Conservation (phyloP, 2,888 invertebrate species). For the Leucophora obtusa region DNA sequence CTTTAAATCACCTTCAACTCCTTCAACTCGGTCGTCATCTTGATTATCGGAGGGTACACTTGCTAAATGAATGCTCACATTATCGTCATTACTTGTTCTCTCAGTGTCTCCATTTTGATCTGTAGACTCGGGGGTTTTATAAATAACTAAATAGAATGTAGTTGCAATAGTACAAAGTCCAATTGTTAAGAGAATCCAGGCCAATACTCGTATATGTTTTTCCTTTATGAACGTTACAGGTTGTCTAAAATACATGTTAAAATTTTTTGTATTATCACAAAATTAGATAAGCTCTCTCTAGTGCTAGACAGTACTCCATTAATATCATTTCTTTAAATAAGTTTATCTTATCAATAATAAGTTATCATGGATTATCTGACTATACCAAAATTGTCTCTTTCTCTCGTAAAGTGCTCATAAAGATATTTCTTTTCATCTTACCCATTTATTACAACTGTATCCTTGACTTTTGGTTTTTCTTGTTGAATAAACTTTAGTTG, state of each 20-base stretch:
- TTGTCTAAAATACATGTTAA: constrained; percentile 4
- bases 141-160: constrained; percentile 63
- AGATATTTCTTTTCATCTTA: constrained; percentile 15
- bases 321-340: too few relatives aligned
- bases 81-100: background rate
- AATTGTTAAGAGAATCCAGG: constrained; percentile 67
- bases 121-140: background rate
- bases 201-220: constrained; percentile 60
- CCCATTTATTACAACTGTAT: background rate
- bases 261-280: too few relatives aligned
- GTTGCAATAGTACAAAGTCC: constrained; percentile 66
- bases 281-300: too few relatives aligned
- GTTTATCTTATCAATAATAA: too few relatives aligned
- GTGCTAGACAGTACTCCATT: too few relatives aligned
- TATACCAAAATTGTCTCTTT: too few relatives aligned
- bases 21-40: background rate
- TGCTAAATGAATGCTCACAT: background rate
- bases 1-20: background rate
- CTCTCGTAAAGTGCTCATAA: background rate
- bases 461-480: background rate
- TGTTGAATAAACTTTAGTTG: constrained; percentile 9
- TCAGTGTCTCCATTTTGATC: background rate
- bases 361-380: too few relatives aligned
- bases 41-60: background rate
- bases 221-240: background rate